These are phyloP conservation scores for Chymomyza amoena DNA, from an alignment of 2,888 invertebrate species.

Conservation along the genomic window DNA sequence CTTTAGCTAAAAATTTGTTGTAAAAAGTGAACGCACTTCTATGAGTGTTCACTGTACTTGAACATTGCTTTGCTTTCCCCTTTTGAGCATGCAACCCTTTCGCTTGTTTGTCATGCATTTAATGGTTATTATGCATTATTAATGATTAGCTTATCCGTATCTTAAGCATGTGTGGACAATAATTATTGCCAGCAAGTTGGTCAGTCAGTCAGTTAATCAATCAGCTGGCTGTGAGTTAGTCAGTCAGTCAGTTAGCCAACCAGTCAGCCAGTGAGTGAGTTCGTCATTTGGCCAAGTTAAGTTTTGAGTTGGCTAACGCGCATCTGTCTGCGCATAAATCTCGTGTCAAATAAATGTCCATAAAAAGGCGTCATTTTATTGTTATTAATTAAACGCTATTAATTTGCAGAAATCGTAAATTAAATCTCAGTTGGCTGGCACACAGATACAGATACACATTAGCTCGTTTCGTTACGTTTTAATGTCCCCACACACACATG, in stretches of 20 bases:
- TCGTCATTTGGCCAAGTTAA: background rate
- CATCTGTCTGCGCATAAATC: slow-evolving; percentile 50
- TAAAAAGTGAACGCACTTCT: background rate
- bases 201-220: background rate
- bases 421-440: slow-evolving; percentile 56
- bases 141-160: slow-evolving; percentile 31
- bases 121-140: slow-evolving; percentile 34
- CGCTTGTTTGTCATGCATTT: slow-evolving; percentile 24
- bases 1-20: too few species aligned
- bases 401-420: slow-evolving; percentile 75
- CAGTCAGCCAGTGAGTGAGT: slow-evolving; percentile 6
- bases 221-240: background rate
- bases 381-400: slow-evolving; percentile 74
- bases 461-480: slow-evolving; percentile 21
- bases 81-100: background rate
- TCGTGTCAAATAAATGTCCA: slow-evolving; percentile 61
- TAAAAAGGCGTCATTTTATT: slow-evolving; percentile 73
- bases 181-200: slow-evolving; percentile 11
- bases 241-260: slow-evolving; percentile 5
- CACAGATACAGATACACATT: slow-evolving; percentile 25
- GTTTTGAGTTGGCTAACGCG: slow-evolving; percentile 19
- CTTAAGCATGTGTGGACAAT: slow-evolving; percentile 56
- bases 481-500: slow-evolving; percentile 44
- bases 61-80: background rate
- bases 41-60: background rate